These are phyloP conservation scores for Drosophila monieri DNA, from an alignment of 2,888 invertebrate genomes.

Conservation along the genomic window DNA sequence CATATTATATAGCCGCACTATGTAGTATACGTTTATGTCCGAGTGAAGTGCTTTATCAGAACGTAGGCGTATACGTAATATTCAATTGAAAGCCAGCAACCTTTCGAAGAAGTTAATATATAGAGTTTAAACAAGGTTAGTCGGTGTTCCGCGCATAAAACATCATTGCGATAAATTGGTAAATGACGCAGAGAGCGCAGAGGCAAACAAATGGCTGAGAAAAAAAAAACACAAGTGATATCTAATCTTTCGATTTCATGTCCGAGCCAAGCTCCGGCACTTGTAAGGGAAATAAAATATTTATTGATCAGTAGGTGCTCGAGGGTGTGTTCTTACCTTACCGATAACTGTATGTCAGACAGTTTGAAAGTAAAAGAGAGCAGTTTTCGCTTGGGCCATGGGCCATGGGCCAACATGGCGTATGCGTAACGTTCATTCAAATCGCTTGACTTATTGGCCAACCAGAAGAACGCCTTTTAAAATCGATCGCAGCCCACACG, in stretches of 20 bases:
- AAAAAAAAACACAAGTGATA: slow-evolving; percentile 35
- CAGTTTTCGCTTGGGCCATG: slow-evolving; percentile 18
- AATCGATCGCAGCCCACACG: slow-evolving; percentile 28
- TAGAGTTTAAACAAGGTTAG: slow-evolving; percentile 31
- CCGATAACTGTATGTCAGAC: slow-evolving; percentile 37
- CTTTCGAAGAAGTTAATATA: slow-evolving; percentile 23
- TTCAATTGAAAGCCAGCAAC: slow-evolving; percentile 27
- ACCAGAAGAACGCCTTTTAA: slow-evolving; percentile 31
- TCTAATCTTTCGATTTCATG: slow-evolving; percentile 44
- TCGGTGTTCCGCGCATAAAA: slow-evolving; percentile 7
- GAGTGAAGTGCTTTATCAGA: slow-evolving; percentile 32
- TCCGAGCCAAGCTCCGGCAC: slow-evolving; percentile 37
- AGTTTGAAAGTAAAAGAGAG: slow-evolving; percentile 1
- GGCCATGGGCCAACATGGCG: slow-evolving; percentile 41
- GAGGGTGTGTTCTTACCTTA: slow-evolving; percentile 23
- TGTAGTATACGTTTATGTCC: slow-evolving; percentile 20
- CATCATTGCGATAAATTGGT: slow-evolving; percentile 69
- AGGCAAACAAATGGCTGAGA: not conserved
- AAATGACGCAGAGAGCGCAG: slow-evolving; percentile 73
- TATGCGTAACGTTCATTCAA: slow-evolving; percentile 41
- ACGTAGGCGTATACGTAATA: slow-evolving; percentile 66
- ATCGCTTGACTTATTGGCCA: slow-evolving; percentile 34
- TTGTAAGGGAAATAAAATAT: slow-evolving; percentile 43
- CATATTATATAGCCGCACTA: slow-evolving; percentile 17
- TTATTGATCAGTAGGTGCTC: slow-evolving; percentile 42